phyloP scores from a whole-genome alignment of 2,888 invertebrate species.

The Agrilus mali region DNA sequence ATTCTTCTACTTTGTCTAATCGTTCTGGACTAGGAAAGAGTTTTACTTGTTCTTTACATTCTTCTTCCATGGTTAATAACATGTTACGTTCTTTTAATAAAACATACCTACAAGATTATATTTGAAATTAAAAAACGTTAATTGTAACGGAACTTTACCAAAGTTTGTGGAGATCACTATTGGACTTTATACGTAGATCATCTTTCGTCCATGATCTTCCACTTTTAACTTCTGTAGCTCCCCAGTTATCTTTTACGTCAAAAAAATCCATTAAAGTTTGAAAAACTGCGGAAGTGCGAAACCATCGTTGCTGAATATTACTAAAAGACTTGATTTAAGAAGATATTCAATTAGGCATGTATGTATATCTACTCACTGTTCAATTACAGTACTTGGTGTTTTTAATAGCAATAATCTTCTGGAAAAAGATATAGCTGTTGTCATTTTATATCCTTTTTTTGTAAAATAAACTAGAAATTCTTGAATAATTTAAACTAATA shows the following conservation, averaged over 20 bases:
- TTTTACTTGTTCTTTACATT: constrained; percentile 49
- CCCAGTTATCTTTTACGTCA: constrained; percentile 77
- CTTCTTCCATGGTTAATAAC: constrained; percentile 91
- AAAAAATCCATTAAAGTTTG: constrained; percentile 77
- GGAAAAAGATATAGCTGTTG: too few species aligned
- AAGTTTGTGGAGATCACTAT: constrained; percentile 88
- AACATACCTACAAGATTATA: constrained; percentile 46
- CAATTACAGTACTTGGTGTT: too few species aligned
- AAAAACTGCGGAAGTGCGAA: constrained; percentile 5
- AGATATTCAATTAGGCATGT: too few species aligned
- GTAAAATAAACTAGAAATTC: too few species aligned
- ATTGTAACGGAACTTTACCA: constrained; percentile 50
- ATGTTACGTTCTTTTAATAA: constrained; percentile 93
- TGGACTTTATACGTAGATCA: constrained; percentile 89
- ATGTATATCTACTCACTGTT: too few species aligned
- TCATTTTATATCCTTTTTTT: too few species aligned
- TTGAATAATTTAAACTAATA: too few species aligned
- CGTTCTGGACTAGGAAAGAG: constrained; percentile 86
- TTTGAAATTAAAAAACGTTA: background rate
- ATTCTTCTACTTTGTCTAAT: constrained; percentile 84
- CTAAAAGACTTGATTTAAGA: too few species aligned
- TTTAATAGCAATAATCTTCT: too few species aligned
- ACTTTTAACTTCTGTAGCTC: constrained; percentile 55
- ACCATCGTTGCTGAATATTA: too few species aligned
- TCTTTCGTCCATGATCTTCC: constrained; percentile 83